Evolutionary conservation across 2,113 vertebrate species (phyloP), one percentile per base, ranked within the genome.

Genomic region (Lasiurus cinereus): DNA sequence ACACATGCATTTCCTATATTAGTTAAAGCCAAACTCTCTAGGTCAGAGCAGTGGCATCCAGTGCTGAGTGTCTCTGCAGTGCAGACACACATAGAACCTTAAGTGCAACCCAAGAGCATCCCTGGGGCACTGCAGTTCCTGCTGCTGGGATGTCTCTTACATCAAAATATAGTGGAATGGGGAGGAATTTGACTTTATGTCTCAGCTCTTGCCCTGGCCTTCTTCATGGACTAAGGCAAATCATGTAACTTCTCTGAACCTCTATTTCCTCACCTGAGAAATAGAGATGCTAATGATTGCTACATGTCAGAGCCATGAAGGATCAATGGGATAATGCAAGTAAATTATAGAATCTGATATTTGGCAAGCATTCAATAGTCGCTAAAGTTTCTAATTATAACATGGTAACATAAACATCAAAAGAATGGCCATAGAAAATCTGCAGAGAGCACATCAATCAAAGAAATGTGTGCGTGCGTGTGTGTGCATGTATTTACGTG

Each of bases 1-100:
- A 13, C 14, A 4, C 1, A 12, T 3, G 0, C 56, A 21, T 24
- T 21, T 24, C 12, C 39, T 16, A 2, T 0, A 29, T 7, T 0
- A 6, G 39, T 4, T 78, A 83, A 31, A 79, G 12, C 31, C 31
- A 3, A 16, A 29, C 33, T 92, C 12, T 46, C 9, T 1, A 22
- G 46, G n/a, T 13, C 21, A 73, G 29, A 87, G 50, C 62, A 64
- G 21, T 9, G 21, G 67, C 72, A 2, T 12, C 15, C 14, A 46
- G 15, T 19, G 39, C n/a, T 1, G 14, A 46, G 24, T 1, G 0
- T 36, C 36, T 72, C 19, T 48, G 33, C 0, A 2, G 33, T 7
- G 8, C 15, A 72, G 21, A 62, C 31, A 5, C 6, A 33, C 5
- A 6, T 18, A 82, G 43, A 67, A 29, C 8, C 24, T 43, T 43